Evolutionary conservation across 1,140 invertebrate genomes (phyloP).

Genomic region (Musca vetustissima): DNA sequence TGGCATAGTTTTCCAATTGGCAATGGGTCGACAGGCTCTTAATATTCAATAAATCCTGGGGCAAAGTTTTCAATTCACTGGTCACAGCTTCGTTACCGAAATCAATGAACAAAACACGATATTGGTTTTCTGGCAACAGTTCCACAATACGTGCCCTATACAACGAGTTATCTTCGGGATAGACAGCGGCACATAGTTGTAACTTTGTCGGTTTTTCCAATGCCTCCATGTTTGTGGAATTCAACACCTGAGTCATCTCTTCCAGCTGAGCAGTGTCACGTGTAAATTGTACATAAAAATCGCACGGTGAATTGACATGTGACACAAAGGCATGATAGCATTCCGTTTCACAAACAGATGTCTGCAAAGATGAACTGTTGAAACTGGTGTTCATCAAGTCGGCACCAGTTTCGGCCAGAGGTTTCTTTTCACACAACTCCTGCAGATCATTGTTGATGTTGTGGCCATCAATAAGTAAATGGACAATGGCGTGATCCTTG

Average conservation of each 20-base stretch:
- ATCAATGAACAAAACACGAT: conserved; percentile 69
- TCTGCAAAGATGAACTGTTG: conserved; percentile 36
- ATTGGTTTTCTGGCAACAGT: conserved; percentile 30
- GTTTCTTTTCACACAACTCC: conserved; percentile 56
- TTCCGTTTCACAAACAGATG: conserved; percentile 23
- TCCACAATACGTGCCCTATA: conserved; percentile 45
- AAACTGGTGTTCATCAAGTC: conserved; percentile 53
- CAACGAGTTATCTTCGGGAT: conserved; percentile 35
- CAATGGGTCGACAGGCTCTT: conserved; percentile 64
- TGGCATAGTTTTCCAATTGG: conserved; percentile 18
- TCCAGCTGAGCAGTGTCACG: conserved; percentile 36
- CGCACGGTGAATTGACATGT: conserved; percentile 37
- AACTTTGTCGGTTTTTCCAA: conserved; percentile 28
- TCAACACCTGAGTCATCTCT: conserved; percentile 35
- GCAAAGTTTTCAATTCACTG: conserved; percentile 63
- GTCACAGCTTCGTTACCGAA: conserved; percentile 69
- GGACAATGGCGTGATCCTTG: conserved; percentile 64
- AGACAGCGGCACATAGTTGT: conserved; percentile 41
- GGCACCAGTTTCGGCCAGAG: conserved; percentile 25
- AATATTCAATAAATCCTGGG: conserved; percentile 63
- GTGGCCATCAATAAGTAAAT: conserved; percentile 63
- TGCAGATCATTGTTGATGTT: conserved; percentile 65
- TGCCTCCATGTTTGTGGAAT: conserved; percentile 28
- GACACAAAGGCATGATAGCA: conserved; percentile 34
- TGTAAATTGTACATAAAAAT: conserved; percentile 43